Evolutionary conservation across 2,888 invertebrate species (phyloP), one percentile per base, ranked within the genome.

Genomic region (Rugalucina vietnamica): DNA sequence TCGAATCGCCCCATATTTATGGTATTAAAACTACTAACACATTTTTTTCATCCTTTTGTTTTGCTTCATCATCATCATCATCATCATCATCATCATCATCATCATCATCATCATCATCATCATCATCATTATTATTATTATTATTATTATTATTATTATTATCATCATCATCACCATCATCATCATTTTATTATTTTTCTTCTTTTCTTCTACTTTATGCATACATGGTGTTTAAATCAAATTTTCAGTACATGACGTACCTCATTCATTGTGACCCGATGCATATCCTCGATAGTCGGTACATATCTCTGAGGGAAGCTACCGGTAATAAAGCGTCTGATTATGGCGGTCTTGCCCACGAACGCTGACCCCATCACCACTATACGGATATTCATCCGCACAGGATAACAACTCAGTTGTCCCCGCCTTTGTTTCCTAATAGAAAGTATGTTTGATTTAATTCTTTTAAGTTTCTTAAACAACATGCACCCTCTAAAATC

Each of bases 221-320:
- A 43, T 12, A 43, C n/a, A n/a, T n/a, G n/a, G n/a, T n/a, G n/a
- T n/a, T n/a, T n/a, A 43, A 12, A 43, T 43, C 10, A 43, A 12
- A 43, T 43, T 12, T 43, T 8, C 8, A 12, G 43, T 12, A 8
- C 43, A 43, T 8, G 43, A 18, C 43, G 10, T 43, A 43, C 43
- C 43, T 43, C 43, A 43, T 43, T 43, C 43, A 43, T 18, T 12
- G 43, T 43, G 12, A 60, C 12, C n/a, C 60, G 8, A n/a, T 60
- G n/a, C 60, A 60, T 8, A 60, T 60, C 60, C 60, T 60, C 60
- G n/a, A 60, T 60, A 12, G 60, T 60, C n/a, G 60, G 60, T n/a
- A 12, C 24, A 29, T 60, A 60, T 60, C n/a, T 29, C 29, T 60
- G 8, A 12, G n/a, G n/a, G 60, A 60, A 60, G 60, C n/a, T 27